A percentile compares a stretch with the other conserved stretches of the same genome.
Conservation (phyloP, 2,113 vertebrate genomes). For the Delphinus delphis region DNA sequence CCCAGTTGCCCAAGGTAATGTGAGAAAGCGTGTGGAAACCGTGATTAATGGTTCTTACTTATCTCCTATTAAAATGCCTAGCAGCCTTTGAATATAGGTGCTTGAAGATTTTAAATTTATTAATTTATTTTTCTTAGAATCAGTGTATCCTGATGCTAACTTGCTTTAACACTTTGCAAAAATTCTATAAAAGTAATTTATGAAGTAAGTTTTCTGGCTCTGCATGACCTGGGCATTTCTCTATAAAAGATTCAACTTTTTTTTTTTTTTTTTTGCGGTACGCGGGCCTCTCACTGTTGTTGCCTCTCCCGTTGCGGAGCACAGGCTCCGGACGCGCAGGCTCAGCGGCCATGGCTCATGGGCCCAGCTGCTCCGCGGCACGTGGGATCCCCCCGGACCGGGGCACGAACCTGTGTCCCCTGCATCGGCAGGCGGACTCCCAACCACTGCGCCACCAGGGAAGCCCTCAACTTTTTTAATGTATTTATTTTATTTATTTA, state of each 20-base stretch:
- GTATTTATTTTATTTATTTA: no score
- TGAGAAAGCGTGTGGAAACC: neutral
- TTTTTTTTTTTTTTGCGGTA: neutral
- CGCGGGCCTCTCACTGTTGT: no score
- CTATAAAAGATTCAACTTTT: neutral
- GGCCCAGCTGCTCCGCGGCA: no score
- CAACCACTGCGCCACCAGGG: no score
- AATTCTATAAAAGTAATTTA: slow-evolving; percentile 56
- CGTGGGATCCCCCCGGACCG: no score
- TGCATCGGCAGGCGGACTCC: no score
- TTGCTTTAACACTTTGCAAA: slow-evolving; percentile 61
- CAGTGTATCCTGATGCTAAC: slow-evolving; percentile 56
- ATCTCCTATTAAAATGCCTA: slow-evolving; percentile 69
- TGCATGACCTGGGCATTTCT: neutral
- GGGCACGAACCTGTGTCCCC: no score
- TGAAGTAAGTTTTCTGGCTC: slow-evolving; percentile 34
- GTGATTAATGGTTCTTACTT: slow-evolving; percentile 66
- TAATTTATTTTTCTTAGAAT: slow-evolving; percentile 73
- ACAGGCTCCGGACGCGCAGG: no score
- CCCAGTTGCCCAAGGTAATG: neutral
- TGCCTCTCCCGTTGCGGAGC: no score
- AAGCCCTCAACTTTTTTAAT: neutral
- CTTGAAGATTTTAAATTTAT: slow-evolving; percentile 54
- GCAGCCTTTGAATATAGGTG: slow-evolving; percentile 24
- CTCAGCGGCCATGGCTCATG: no score